Conservation (phyloP, 2,113 vertebrate species). For the Eretmochelys imbricata region DNA sequence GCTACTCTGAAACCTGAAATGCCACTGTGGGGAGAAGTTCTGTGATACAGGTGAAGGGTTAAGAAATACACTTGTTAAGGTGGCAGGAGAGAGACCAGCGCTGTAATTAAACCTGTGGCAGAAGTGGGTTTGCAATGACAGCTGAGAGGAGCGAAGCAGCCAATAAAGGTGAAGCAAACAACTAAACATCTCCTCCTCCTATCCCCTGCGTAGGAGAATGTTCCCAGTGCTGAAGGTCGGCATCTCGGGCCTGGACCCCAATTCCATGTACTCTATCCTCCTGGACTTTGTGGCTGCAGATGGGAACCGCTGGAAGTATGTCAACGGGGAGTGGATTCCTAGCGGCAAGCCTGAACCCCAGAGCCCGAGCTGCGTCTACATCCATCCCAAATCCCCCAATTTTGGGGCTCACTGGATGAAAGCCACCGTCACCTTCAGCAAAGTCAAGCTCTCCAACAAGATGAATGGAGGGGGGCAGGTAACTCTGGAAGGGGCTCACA, state of each 20-base stretch:
- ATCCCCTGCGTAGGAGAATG: conserved; percentile 78
- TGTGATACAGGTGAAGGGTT: too few species aligned
- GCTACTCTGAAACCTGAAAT: neutral
- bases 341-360: conserved; percentile 85
- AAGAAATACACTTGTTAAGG: too few species aligned
- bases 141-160: too few species aligned
- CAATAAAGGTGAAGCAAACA: neutral
- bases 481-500: neutral
- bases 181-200: neutral
- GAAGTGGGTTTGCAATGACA: neutral
- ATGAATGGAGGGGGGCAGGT: conserved; percentile 87
- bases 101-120: too few species aligned
- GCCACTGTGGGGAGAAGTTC: too few species aligned
- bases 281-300: conserved; percentile 85
- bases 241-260: conserved; percentile 82
- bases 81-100: too few species aligned
- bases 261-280: conserved; percentile 86
- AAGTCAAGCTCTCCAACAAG: conserved; percentile 87
- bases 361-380: conserved; percentile 87
- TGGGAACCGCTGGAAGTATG: conserved; percentile 87
- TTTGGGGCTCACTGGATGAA: conserved; percentile 88
- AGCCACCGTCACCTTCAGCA: conserved; percentile 85
- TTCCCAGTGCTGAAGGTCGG: conserved; percentile 82
- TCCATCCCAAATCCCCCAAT: conserved; percentile 87
- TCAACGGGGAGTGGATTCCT: conserved; percentile 86